phyloP scores from a whole-genome alignment of 92 coral and sea anemone species.

The Blastomussa wellsi region DNA sequence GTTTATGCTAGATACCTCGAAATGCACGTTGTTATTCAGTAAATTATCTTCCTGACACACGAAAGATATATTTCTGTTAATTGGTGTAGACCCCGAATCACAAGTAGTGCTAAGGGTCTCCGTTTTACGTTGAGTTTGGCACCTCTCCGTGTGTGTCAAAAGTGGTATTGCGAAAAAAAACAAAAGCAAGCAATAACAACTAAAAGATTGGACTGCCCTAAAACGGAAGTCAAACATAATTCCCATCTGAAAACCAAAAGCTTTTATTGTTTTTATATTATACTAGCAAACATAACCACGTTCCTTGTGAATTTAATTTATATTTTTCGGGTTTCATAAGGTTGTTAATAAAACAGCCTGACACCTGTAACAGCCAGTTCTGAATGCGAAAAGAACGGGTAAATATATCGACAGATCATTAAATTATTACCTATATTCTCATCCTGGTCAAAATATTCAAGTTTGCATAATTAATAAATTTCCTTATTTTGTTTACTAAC shows the following conservation, averaged over 20 bases:
- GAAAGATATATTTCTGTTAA: background rate
- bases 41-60: background rate
- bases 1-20: background rate
- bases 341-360: background rate
- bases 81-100: background rate
- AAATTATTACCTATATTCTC: background rate
- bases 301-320: background rate
- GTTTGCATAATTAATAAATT: background rate
- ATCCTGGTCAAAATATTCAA: background rate
- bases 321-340: background rate
- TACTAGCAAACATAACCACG: background rate
- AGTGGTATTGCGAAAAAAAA: background rate
- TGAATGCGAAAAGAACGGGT: background rate
- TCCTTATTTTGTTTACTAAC: background rate
- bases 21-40: background rate
- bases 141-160: background rate
- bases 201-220: conserved; percentile 23
- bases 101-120: background rate
- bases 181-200: conserved; percentile 15
- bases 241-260: background rate
- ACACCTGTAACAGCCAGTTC: background rate
- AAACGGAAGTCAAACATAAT: conserved; percentile 29
- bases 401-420: background rate
- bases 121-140: background rate
- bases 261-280: conserved; percentile 12